A percentile compares a stretch with the other conserved stretches of the same genome.
These are phyloP conservation scores for Drosophila kanekoi DNA, from an alignment of 2,888 invertebrate species.

Conservation along the genomic window DNA sequence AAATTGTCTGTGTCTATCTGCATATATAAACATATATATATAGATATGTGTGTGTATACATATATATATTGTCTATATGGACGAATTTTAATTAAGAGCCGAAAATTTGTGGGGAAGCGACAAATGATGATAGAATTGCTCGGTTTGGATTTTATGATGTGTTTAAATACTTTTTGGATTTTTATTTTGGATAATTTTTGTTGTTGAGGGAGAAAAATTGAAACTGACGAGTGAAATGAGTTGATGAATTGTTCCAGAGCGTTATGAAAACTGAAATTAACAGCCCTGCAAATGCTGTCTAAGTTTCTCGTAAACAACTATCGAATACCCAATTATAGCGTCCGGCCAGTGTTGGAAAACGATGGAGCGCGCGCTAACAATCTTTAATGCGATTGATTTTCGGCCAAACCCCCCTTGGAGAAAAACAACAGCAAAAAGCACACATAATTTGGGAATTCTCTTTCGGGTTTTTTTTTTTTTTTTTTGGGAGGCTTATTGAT, in stretches of 20 bases:
- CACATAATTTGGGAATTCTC: constrained; percentile 1
- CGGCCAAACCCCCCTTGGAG: too few species aligned
- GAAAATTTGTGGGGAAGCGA: constrained; percentile 22
- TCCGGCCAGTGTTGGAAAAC: constrained; percentile 43
- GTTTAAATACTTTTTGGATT: constrained; percentile 43
- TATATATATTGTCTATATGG: constrained; percentile 1
- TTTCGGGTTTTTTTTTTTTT: constrained; percentile 12
- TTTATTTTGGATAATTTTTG: constrained; percentile 57
- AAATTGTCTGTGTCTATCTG: constrained; percentile 20
- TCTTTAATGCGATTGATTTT: constrained; percentile 56
- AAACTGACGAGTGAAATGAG: constrained; percentile 55
- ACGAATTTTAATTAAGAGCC: constrained; percentile 33
- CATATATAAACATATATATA: constrained; percentile 1
- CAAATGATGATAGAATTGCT: constrained; percentile 15
- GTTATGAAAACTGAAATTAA: constrained; percentile 18
- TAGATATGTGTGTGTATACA: background rate
- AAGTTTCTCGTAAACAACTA: constrained; percentile 1
- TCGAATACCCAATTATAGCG: background rate
- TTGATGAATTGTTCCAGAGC: constrained; percentile 21
- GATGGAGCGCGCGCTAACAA: constrained; percentile 10
- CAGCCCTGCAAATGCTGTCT: constrained; percentile 41
- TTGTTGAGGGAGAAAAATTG: constrained; percentile 54
- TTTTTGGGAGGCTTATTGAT: constrained; percentile 35
- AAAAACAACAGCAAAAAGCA: background rate
- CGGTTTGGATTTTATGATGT: constrained; percentile 20